Evolutionary conservation across 1,140 invertebrate genomes (phyloP), one percentile per base, ranked within the genome.

Genomic region (Drosophila suzukii): DNA sequence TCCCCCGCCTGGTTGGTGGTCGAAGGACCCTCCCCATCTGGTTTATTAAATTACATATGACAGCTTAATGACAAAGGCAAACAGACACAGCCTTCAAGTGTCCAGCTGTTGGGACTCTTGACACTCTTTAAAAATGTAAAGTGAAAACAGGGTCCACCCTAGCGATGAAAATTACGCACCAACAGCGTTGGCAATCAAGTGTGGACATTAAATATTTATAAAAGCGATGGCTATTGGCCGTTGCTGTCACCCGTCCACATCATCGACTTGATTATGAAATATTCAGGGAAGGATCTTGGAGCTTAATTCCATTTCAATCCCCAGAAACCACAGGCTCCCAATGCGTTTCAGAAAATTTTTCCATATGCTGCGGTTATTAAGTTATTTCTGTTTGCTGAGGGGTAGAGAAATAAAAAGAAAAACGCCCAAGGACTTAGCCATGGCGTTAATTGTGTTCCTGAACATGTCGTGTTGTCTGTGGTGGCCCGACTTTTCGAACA

Each of bases 301-400:
- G 73, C 39, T 74, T 44, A 20, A 41, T 67, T 62, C 36, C 75
- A 12, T 27, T 43, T n/a, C 74, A 71, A 43, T 54, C 38, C 50
- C 20, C 47, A 15, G 5, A 46, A 73, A 82, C 82, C 82, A 62
- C 82, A 86, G 85, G 74, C 60, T 85, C 58, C 68, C 12, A 55
- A 75, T 78, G 68, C 63, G 32, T 30, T 36, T 20, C 47, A 75
- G 47, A 89, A 89, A 83, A 88, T 70, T 83, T 79, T 57, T 80
- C 83, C 83, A 88, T 88, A 88, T 88, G 83, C 84, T 60, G 53
- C 49, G 81, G 77, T 88, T 86, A 88, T 88, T 86, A 78, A 86
- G 78, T 86, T 86, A 86, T 86, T 82, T 79, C 65, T 70, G 59
- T 44, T 27, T 27, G 24, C 20, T 15, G n/a, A 1, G n/a, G 49